Conservation (phyloP, 2,888 invertebrate species). For the Athalia circularis region DNA sequence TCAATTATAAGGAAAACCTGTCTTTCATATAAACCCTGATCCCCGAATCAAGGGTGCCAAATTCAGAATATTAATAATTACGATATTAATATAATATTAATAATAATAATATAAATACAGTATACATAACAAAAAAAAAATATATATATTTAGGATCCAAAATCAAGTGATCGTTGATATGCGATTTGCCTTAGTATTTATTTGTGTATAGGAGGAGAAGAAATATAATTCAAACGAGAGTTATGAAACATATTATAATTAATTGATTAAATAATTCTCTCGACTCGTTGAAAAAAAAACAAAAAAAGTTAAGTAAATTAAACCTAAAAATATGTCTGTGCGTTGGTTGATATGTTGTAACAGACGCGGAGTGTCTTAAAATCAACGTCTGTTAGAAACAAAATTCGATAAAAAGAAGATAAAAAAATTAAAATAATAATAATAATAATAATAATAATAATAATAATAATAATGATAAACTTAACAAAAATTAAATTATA, state of each 20-base stretch:
- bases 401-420: constrained; percentile 5
- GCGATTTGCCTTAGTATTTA: constrained; percentile 46
- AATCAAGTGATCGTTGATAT: constrained; percentile 39
- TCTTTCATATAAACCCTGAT: constrained; percentile 38
- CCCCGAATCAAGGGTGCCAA: constrained; percentile 38
- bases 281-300: no score
- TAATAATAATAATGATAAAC: not conserved
- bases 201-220: constrained; percentile 4
- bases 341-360: no score
- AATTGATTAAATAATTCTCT: not conserved
- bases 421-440: no score
- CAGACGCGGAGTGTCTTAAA: constrained; percentile 32
- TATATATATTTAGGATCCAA: constrained; percentile 16
- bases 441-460: not conserved
- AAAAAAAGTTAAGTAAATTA: no score
- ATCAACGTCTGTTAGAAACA: constrained; percentile 37
- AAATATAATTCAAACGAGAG: constrained; percentile 21
- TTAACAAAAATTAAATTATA: no score
- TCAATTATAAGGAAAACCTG: constrained; percentile 32
- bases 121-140: not conserved
- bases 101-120: no score
- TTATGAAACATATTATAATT: constrained; percentile 22
- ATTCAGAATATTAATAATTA: constrained; percentile 17
- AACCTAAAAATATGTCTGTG: no score
- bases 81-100: constrained; percentile 14